These are phyloP conservation scores for Gallinago paraguaiae DNA, from an alignment of 2,113 vertebrate species.

Conservation along the genomic window DNA sequence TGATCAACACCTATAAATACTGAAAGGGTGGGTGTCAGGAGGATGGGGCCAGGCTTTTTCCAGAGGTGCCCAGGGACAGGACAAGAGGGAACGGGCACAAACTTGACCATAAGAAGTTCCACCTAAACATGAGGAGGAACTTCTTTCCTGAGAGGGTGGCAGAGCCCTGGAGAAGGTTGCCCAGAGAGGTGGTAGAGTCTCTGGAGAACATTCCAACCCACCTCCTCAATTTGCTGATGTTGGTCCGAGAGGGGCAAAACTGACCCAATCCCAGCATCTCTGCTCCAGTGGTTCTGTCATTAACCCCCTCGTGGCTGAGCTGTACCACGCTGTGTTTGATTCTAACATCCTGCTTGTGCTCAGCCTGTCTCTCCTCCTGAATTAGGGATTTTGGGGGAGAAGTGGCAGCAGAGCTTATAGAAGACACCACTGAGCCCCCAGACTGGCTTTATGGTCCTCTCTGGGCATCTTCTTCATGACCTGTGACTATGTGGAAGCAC, in stretches of 20 bases:
- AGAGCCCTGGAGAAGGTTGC: no score
- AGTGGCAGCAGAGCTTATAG: background rate
- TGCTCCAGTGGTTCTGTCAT: background rate
- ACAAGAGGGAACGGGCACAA: no score
- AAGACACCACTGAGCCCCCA: background rate
- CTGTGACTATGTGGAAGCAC: background rate
- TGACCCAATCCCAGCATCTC: background rate
- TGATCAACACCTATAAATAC: no score
- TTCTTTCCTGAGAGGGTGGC: no score
- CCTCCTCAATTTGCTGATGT: background rate
- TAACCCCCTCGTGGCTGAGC: background rate
- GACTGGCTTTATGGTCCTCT: background rate
- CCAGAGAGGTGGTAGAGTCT: no score
- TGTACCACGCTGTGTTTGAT: background rate
- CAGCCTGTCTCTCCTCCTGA: background rate
- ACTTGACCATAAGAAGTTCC: no score
- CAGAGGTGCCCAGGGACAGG: no score
- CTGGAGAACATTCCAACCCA: no score
- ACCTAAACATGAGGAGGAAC: no score
- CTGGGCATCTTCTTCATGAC: background rate
- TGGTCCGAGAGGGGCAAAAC: background rate
- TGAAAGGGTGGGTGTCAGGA: no score
- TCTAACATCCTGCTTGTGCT: fast-evolving
- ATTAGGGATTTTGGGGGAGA: background rate
- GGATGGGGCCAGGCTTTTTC: no score